Conservation (phyloP, 2,888 invertebrate species). For the Neuroscelio doddi region DNA sequence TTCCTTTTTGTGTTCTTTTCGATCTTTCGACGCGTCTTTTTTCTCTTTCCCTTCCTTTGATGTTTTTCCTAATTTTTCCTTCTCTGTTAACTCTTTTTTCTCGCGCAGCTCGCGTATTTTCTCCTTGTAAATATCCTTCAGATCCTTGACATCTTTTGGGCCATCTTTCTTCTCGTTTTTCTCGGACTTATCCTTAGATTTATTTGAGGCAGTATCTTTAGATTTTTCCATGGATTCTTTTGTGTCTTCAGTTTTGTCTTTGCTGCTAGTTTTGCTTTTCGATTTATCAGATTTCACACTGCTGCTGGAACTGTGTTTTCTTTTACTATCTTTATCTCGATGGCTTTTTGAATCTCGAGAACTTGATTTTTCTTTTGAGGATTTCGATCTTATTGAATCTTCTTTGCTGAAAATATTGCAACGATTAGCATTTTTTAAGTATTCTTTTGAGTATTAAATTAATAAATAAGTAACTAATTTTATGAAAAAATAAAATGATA, state of each 20-base stretch:
- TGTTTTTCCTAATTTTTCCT: slow-evolving; percentile 65
- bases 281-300: slow-evolving; percentile 53
- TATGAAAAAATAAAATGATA: slow-evolving; percentile 13
- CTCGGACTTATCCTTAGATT: slow-evolving; percentile 55
- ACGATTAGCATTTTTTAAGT: too few relatives aligned
- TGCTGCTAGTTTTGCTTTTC: slow-evolving; percentile 49
- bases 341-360: slow-evolving; percentile 49
- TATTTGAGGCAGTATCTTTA: slow-evolving; percentile 49
- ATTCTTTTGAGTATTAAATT: neutral
- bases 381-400: slow-evolving; percentile 44
- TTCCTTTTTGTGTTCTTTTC: slow-evolving; percentile 60
- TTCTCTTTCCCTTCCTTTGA: slow-evolving; percentile 62
- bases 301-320: slow-evolving; percentile 49
- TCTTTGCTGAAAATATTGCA: neutral
- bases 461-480: slow-evolving; percentile 44
- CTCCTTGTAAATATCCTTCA: slow-evolving; percentile 70
- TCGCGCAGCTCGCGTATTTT: slow-evolving; percentile 69
- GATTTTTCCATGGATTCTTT: slow-evolving; percentile 50
- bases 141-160: slow-evolving; percentile 61
- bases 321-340: slow-evolving; percentile 54
- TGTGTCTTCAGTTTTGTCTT: slow-evolving; percentile 50
- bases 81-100: slow-evolving; percentile 69
- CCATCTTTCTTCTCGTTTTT: slow-evolving; percentile 59
- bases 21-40: slow-evolving; percentile 60
- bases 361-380: slow-evolving; percentile 49